phyloP scores from a whole-genome alignment of 1,140 invertebrate genomes.

The Orchesella cincta region DNA sequence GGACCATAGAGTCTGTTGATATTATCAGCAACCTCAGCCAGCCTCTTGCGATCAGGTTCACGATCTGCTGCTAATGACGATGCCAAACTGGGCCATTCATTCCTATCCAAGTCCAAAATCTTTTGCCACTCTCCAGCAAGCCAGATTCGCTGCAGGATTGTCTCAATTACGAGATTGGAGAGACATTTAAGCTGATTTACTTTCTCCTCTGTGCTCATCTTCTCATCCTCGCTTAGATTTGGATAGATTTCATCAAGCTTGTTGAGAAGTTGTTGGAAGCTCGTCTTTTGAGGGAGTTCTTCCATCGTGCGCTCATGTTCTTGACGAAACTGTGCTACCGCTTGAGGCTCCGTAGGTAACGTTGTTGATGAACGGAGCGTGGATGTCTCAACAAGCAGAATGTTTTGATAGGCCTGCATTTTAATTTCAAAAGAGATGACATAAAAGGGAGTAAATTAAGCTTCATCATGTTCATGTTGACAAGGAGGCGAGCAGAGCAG shows the following conservation, averaged over 20 bases:
- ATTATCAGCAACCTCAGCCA: constrained; percentile 26
- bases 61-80: neutral
- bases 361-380: neutral
- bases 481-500: no score
- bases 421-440: no score
- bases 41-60: neutral
- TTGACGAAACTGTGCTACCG: neutral
- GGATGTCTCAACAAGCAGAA: constrained; percentile 34
- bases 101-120: neutral
- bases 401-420: constrained; percentile 35
- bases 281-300: constrained; percentile 15
- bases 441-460: no score
- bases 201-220: constrained; percentile 36
- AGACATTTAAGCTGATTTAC: constrained; percentile 35
- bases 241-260: constrained; percentile 34
- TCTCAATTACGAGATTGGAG: constrained; percentile 31
- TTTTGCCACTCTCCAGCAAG: constrained; percentile 31
- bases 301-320: constrained; percentile 25
- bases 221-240: constrained; percentile 35
- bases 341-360: constrained; percentile 24
- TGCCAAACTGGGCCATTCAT: neutral
- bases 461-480: no score
- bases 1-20: constrained; percentile 9
- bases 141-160: constrained; percentile 28
- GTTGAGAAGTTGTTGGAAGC: constrained; percentile 19